Conservation (phyloP, 2,797 vertebrate species). For the Podarcis siculus region DNA sequence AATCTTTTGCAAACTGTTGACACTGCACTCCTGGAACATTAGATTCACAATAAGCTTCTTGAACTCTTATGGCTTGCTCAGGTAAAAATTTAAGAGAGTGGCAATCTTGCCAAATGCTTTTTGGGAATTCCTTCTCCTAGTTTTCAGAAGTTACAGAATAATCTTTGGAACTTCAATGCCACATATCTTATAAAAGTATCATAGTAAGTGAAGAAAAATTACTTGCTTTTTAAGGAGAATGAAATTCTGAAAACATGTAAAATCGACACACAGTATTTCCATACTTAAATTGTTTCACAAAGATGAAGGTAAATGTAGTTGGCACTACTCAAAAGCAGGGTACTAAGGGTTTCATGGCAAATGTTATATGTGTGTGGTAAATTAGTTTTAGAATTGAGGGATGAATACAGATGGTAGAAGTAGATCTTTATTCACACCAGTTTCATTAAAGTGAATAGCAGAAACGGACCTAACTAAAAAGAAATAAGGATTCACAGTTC, state of each 20-base stretch:
- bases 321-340: conserved; percentile 28
- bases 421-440: conserved; percentile 10
- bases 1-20: background rate
- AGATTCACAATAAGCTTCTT: conserved; percentile 22
- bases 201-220: conserved; percentile 18
- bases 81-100: conserved; percentile 32
- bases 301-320: conserved; percentile 51
- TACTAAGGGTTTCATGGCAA: conserved; percentile 36
- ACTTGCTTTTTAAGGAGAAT: conserved; percentile 38
- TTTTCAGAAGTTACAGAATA: conserved; percentile 15
- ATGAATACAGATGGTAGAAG: conserved; percentile 10
- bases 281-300: conserved; percentile 48
- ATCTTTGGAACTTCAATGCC: conserved; percentile 19
- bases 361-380: conserved; percentile 18
- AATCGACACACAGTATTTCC: conserved; percentile 46
- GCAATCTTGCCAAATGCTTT: background rate
- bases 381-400: conserved; percentile 12
- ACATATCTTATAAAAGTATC: conserved; percentile 44
- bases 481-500: background rate
- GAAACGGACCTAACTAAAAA: conserved; percentile 25
- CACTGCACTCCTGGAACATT: conserved; percentile 13
- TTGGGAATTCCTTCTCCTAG: conserved; percentile 21
- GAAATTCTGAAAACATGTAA: conserved; percentile 55
- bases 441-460: conserved; percentile 29
- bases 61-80: conserved; percentile 4